These are phyloP conservation scores for Pygoscelis antarcticus DNA, from an alignment of 2,113 vertebrate species.

Conservation along the genomic window DNA sequence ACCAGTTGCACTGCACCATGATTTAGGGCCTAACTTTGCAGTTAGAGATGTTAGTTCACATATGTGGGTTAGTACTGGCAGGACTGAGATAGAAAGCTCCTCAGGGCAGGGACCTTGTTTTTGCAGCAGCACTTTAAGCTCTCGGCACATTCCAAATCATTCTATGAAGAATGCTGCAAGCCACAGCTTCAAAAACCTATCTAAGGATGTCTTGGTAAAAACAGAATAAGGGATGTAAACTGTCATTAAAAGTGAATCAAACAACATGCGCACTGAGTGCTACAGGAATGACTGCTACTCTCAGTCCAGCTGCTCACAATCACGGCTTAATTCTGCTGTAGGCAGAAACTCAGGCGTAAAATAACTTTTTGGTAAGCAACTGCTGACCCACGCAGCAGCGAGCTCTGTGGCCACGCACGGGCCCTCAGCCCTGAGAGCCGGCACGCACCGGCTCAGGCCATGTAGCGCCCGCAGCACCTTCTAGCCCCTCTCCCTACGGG, in stretches of 20 bases:
- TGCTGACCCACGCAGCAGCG: rapidly evolving
- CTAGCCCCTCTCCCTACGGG: rapidly evolving
- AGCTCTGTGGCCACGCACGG: background rate
- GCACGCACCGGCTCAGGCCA: background rate
- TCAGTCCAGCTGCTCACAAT: background rate
- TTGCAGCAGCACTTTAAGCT: background rate
- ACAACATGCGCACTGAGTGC: rapidly evolving
- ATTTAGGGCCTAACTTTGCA: background rate
- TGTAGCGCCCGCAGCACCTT: rapidly evolving
- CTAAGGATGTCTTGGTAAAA: background rate
- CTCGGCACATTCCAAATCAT: background rate
- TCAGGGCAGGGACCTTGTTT: background rate
- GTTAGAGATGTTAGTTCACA: background rate
- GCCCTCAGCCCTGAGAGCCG: background rate
- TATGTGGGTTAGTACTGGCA: background rate
- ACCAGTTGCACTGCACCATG: background rate
- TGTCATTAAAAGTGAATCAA: background rate
- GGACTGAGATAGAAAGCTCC: rapidly evolving
- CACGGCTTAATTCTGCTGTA: background rate
- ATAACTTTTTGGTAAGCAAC: background rate
- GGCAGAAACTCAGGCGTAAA: background rate
- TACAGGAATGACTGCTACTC: background rate
- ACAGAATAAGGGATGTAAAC: background rate
- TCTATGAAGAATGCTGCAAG: background rate
- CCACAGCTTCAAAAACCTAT: background rate